Evolutionary conservation across 2,113 vertebrate genomes (phyloP).

Genomic region (Rhadina sibilatrix): DNA sequence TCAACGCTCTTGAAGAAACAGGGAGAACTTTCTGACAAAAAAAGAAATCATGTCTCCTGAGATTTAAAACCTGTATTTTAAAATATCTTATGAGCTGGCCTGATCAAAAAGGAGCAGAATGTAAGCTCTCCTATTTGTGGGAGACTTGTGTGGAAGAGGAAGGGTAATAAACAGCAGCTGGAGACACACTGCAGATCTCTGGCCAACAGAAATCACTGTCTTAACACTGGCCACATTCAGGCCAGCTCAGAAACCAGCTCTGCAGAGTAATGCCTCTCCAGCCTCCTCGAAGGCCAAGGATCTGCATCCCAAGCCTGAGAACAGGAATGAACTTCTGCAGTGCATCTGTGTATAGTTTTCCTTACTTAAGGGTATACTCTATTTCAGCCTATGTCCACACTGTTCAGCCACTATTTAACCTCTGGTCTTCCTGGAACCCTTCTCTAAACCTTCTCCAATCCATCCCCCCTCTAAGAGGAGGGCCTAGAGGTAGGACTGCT

Average conservation of each 20-base stretch:
- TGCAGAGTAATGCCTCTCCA: not conserved
- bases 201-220: not conserved
- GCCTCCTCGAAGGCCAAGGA: not conserved
- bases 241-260: not conserved
- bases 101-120: not conserved
- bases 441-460: not conserved
- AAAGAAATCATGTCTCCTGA: not conserved
- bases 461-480: not conserved
- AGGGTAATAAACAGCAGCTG: not conserved
- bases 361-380: not conserved
- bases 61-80: not conserved
- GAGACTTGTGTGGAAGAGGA: not conserved
- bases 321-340: not conserved
- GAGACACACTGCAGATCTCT: not conserved
- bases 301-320: not conserved
- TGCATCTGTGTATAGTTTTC: not conserved
- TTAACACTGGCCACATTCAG: not conserved
- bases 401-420: not conserved
- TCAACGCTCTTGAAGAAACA: not conserved
- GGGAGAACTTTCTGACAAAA: not conserved
- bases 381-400: not conserved
- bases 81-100: not conserved
- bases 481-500: not conserved
- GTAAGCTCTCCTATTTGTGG: not conserved
- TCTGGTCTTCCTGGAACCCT: not conserved